Base-by-base conservation (phyloP, 2,113 vertebrate species). In the Atherinomorus stipes region DNA sequence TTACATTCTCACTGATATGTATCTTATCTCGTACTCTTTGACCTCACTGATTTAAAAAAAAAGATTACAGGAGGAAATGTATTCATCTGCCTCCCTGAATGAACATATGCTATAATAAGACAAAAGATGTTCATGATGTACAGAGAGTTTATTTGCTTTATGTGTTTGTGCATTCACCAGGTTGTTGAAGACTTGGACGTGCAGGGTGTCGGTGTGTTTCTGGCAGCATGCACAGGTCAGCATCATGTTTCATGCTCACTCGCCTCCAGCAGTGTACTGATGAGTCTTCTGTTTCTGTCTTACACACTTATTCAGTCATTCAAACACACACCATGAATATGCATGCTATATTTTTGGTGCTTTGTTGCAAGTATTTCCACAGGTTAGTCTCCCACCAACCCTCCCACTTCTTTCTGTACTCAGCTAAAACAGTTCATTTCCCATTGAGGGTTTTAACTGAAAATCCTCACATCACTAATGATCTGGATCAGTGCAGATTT, bases 111-210 rank as follows among this genome's bases (percentile, higher is more conserved):
- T 37, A 52, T 1, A 67, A 53, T 42, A 37, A 59, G 37, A 76
- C 37, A 4, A 62, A 61, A 62, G 38, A 11, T 58, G 0, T 80
- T 90, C 11, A 10, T 44, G 16, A 21, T 57, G n/a, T 11, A 12
- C 34, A 7, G 4, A 9, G 22, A 34, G 6, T 11, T 57, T 10
- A 31, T 11, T 11, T 15, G 13, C 22, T 57, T 38, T 64, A 25
- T 58, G 25, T 72, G 37, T 52, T 22, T 62, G 11, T 71, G 19
- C 52, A 7, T 62, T 62, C 28, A 53, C 53, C 87, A 96, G 96
- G 93, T 96, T 86, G 91, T 96, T 77, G 89, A 76, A 11, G 93
- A 95, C 66, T 95, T 96, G 87, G 88, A 9, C 37, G 91, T 95
- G 64, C 91, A 94, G 53, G 94, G 94, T 81, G 92, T 95, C 72